Evolutionary conservation across 2,797 vertebrate species (phyloP).

Genomic region (Malacoctenus gilli): DNA sequence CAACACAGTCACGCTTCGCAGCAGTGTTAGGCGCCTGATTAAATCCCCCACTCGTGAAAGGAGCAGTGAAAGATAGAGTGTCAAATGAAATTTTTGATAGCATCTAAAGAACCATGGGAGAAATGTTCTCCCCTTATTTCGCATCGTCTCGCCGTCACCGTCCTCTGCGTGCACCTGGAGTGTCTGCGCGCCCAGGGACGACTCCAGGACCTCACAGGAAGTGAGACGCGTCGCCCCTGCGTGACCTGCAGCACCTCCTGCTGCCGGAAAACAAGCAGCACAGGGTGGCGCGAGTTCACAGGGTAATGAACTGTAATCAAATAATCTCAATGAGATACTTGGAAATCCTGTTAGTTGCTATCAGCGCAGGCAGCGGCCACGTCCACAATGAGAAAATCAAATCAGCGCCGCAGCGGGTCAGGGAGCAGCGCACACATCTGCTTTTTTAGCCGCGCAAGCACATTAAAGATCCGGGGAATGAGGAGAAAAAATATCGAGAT

Average conservation of each 20-base stretch:
- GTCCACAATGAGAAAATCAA: slow-evolving; percentile 39
- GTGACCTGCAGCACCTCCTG: slow-evolving; percentile 33
- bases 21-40: neutral
- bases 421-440: slow-evolving; percentile 9
- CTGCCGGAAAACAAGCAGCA: slow-evolving; percentile 22
- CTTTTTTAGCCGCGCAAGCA: neutral
- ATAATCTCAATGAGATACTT: slow-evolving; percentile 31
- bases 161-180: no score
- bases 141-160: slow-evolving; percentile 4
- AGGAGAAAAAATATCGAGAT: neutral
- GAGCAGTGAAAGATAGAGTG: neutral
- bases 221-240: neutral
- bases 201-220: slow-evolving; percentile 6
- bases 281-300: slow-evolving; percentile 28
- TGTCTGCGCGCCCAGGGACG: slow-evolving; percentile 16
- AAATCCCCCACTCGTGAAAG: neutral
- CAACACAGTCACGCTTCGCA: neutral
- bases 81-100: neutral
- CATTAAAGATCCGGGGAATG: slow-evolving; percentile 2
- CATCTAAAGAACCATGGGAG: neutral
- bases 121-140: neutral
- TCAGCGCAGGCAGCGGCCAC: slow-evolving; percentile 40
- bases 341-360: slow-evolving; percentile 36
- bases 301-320: slow-evolving; percentile 38
- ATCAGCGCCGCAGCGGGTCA: slow-evolving; percentile 29